A percentile compares a stretch with the other conserved stretches of the same genome.
Conservation (phyloP, 1,140 invertebrate species). For the Cotesia chilonis region DNA sequence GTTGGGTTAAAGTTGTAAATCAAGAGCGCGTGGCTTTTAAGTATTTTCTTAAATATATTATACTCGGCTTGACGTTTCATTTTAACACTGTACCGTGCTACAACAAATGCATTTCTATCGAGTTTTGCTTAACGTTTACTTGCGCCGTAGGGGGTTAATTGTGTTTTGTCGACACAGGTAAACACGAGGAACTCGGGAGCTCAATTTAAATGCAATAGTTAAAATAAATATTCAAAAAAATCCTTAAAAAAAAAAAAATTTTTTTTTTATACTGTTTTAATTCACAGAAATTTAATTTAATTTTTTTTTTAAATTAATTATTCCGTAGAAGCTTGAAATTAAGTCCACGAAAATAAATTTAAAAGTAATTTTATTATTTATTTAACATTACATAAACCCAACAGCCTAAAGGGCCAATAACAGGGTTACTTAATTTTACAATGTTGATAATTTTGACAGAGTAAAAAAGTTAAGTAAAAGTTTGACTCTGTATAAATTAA, state of each 20-base stretch:
- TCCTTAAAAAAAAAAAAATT: not conserved
- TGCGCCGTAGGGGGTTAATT: constrained; percentile 41
- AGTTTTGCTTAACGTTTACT: not conserved
- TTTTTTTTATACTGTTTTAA: not conserved
- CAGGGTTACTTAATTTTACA: too few relatives aligned
- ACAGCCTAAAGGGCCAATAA: too few relatives aligned
- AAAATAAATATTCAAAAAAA: not conserved
- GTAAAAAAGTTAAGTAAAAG: too few relatives aligned
- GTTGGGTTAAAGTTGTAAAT: constrained; percentile 46
- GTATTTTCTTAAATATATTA: constrained; percentile 1
- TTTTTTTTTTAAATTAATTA: not conserved
- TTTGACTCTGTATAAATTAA: too few relatives aligned
- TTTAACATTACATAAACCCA: too few relatives aligned
- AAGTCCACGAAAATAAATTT: too few relatives aligned
- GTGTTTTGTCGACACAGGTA: constrained; percentile 49
- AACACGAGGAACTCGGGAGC: not conserved
- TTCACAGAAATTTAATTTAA: not conserved
- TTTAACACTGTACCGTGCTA: too few relatives aligned
- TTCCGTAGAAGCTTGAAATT: not conserved
- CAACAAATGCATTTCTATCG: not conserved
- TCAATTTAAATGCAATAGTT: not conserved
- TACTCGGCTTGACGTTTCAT: constrained; percentile 1
- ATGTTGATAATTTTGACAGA: too few relatives aligned
- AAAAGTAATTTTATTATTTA: too few relatives aligned
- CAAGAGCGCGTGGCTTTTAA: constrained; percentile 48